Evolutionary conservation across 2,888 invertebrate genomes (phyloP), one percentile per base, ranked within the genome.

Genomic region (Trichopria drosophilae): DNA sequence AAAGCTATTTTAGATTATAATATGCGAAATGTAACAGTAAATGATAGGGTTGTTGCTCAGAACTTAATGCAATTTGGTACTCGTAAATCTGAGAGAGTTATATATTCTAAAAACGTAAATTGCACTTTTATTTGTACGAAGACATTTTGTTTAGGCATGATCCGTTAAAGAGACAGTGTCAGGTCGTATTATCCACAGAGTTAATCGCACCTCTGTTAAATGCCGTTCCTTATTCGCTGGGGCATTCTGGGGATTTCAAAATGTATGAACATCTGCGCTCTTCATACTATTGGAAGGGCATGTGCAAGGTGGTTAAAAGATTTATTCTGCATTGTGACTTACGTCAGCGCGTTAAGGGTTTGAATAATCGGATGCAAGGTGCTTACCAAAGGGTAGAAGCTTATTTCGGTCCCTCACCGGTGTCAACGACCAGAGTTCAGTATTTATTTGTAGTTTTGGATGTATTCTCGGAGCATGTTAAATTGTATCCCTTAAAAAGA

Each of bases 21-120:
- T 16, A 13, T 45, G 10, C 36, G 45, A 5, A 45, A 45, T 20
- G 36, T n/a, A n/a, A n/a, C n/a, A n/a, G n/a, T n/a, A n/a, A n/a
- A n/a, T n/a, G n/a, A n/a, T n/a, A n/a, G n/a, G n/a, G n/a, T n/a
- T n/a, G n/a, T n/a, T n/a, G n/a, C n/a, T n/a, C n/a, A n/a, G n/a
- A n/a, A n/a, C n/a, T n/a, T n/a, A n/a, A n/a, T n/a, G n/a, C n/a
- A n/a, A n/a, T n/a, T n/a, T n/a, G n/a, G n/a, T n/a, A n/a, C n/a
- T n/a, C n/a, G n/a, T n/a, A n/a, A n/a, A n/a, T n/a, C n/a, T n/a
- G n/a, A n/a, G n/a, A n/a, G n/a, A n/a, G n/a, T n/a, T n/a, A n/a
- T n/a, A n/a, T n/a, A n/a, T n/a, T n/a, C n/a, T n/a, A n/a, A n/a
- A n/a, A n/a, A n/a, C n/a, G n/a, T n/a, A n/a, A n/a, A n/a, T n/a